Percentiles rank a stretch among this genome's conserved stretches.
Evolutionary conservation across 2,113 vertebrate species (phyloP).

Genomic region (Bothrops jararaca): DNA sequence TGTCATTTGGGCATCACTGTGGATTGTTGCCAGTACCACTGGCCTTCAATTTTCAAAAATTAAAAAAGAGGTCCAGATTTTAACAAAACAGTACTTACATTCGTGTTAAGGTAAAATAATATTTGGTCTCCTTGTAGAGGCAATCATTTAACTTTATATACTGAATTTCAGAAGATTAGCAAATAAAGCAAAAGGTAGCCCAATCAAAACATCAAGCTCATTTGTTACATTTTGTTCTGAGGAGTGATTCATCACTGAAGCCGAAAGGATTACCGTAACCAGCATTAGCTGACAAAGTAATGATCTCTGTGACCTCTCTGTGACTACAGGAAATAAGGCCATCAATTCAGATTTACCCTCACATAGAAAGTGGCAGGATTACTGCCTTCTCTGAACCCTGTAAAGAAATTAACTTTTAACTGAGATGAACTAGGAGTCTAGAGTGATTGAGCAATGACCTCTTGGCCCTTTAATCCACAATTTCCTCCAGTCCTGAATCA

Average conservation of each 20-base stretch:
- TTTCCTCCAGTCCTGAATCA: slow-evolving; percentile 49
- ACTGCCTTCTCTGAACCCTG: slow-evolving; percentile 36
- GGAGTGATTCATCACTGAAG: slow-evolving; percentile 31
- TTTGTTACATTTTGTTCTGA: slow-evolving; percentile 39
- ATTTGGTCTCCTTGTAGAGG: neutral
- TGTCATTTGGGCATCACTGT: neutral
- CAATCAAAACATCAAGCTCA: slow-evolving; percentile 15
- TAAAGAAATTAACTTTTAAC: slow-evolving; percentile 55
- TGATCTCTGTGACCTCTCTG: slow-evolving; percentile 47
- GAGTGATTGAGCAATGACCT: slow-evolving; percentile 34
- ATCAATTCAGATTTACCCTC: slow-evolving; percentile 60
- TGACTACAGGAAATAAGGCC: slow-evolving; percentile 51
- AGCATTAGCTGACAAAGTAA: slow-evolving; percentile 49
- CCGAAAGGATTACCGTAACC: slow-evolving; percentile 51
- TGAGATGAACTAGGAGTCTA: slow-evolving; percentile 50
- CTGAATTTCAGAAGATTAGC: neutral
- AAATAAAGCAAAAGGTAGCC: slow-evolving; percentile 4
- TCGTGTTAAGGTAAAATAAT: neutral
- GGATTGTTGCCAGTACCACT: neutral
- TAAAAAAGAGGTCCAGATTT: neutral
- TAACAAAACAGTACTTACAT: neutral
- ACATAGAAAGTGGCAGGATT: slow-evolving; percentile 43
- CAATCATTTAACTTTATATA: neutral
- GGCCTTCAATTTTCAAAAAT: neutral
- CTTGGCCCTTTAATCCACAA: slow-evolving; percentile 50